Percentiles rank a stretch among this genome's conserved stretches.
Conservation (phyloP, 2,888 invertebrate genomes). For the Ornithoptera alexandrae region DNA sequence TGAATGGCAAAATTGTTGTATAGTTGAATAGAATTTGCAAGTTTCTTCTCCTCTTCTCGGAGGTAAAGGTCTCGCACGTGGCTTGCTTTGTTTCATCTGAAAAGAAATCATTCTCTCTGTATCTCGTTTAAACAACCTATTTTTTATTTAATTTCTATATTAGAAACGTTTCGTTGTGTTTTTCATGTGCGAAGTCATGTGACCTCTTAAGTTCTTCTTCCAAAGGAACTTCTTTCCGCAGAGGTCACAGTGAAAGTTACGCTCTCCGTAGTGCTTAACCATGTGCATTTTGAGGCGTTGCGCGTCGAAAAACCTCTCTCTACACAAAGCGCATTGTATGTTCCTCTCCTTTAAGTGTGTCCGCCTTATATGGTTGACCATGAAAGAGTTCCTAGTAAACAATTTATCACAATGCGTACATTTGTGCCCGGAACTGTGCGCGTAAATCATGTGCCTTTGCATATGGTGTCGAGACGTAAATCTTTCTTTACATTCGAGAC, state of each 20-base stretch:
- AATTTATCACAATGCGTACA: constrained; percentile 56
- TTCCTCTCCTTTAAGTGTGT: constrained; percentile 65
- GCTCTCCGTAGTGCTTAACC: constrained; percentile 72
- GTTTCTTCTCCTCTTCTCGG: constrained; percentile 63
- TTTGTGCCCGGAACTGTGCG: constrained; percentile 55
- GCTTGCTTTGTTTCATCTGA: constrained; percentile 61
- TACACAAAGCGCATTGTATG: constrained; percentile 57
- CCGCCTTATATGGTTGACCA: constrained; percentile 58
- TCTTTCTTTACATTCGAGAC: constrained; percentile 54
- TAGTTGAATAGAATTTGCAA: constrained; percentile 68
- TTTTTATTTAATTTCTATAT: constrained; percentile 16
- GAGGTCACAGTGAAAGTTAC: constrained; percentile 77
- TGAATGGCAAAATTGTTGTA: constrained; percentile 66
- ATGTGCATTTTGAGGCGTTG: constrained; percentile 64
- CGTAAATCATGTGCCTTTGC: constrained; percentile 53
- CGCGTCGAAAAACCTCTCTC: constrained; percentile 56
- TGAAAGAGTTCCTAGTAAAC: constrained; percentile 58
- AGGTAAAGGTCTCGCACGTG: constrained; percentile 51
- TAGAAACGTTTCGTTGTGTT: constrained; percentile 25
- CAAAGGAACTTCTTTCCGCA: constrained; percentile 80
- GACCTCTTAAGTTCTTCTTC: constrained; percentile 79
- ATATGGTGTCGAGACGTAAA: constrained; percentile 56
- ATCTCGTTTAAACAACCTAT: constrained; percentile 31
- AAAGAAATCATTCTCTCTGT: constrained; percentile 63
- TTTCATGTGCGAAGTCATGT: constrained; percentile 63